phyloP scores from a whole-genome alignment of 2,113 vertebrate genomes.

The Gymnarchus niloticus region DNA sequence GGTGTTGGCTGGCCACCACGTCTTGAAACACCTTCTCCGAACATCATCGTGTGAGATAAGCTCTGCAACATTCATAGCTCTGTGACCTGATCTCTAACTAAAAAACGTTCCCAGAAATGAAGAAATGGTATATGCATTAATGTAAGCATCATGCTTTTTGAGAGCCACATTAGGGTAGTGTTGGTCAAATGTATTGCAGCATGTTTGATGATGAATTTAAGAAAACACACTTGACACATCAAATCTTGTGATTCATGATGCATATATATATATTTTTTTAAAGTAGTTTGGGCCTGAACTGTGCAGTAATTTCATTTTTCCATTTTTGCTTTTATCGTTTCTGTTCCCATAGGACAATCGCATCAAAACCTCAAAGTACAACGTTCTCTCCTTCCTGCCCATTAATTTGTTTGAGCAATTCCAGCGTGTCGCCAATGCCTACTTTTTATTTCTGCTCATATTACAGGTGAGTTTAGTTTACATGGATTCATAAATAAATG shows the following conservation, averaged over 20 bases:
- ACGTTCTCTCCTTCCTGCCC: constrained; percentile 66
- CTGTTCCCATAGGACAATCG: constrained; percentile 70
- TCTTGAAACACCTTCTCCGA: background rate
- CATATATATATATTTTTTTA: too few relatives aligned
- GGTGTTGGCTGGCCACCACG: background rate
- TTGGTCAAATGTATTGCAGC: background rate
- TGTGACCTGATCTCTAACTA: background rate
- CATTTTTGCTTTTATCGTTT: constrained; percentile 34
- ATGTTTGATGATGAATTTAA: background rate
- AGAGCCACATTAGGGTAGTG: background rate
- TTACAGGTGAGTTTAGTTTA: constrained; percentile 50
- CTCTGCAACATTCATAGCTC: background rate
- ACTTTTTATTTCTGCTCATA: constrained; percentile 61
- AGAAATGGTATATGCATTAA: background rate
- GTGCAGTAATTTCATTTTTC: background rate
- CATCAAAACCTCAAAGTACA: constrained; percentile 71
- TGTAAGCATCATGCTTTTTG: background rate
- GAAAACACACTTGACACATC: too few relatives aligned
- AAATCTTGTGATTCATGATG: too few relatives aligned
- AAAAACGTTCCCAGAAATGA: background rate
- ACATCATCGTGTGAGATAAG: background rate
- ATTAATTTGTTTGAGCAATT: constrained; percentile 74
- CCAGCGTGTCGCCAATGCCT: constrained; percentile 66
- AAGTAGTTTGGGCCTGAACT: too few relatives aligned
- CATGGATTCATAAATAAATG: background rate